Evolutionary conservation across 2,797 vertebrate genomes (phyloP), one percentile per base, ranked within the genome.

Genomic region (Brachymystax lenok): DNA sequence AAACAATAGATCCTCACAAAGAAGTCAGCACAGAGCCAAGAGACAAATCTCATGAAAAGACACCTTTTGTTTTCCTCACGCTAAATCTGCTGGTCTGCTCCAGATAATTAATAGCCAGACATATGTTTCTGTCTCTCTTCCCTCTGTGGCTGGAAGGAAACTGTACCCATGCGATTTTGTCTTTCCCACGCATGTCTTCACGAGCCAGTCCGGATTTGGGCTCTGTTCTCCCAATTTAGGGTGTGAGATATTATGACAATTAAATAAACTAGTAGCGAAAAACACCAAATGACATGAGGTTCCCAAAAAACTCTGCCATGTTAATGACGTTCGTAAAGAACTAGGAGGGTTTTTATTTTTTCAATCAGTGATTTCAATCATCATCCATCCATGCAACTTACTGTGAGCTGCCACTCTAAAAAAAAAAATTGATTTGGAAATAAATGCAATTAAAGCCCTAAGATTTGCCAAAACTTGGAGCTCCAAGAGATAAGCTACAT

Each of bases 31-130:
- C 77, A 28, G 81, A 78, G 84, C 90, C 87, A 86, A 90, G 79
- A 85, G 85, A 88, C 86, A 88, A 82, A 89, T 86, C 84, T 89
- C 84, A 80, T 77, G 78, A 84, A 79, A 88, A 84, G 80, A 84
- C 83, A 84, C 81, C 85, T 85, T 88, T 92, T 90, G 85, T 92
- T 88, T 82, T 73, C 77, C 73, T 35, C 74, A 30, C 73, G 78
- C 84, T 71, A 83, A 84, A 88, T 85, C 84, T 85, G 86, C 77
- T 86, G 82, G 81, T 84, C 78, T 17, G 33, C 14, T 63, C 68
- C 69, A 75, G 80, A 82, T 90, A 90, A 93, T 91, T 91, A 92
- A 91, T 80, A 86, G 71, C 79, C 85, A 87, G 83, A 85, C 80
- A 82, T 74, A 78, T 75, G 77, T 83, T 83, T 85, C 74, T 74